Conservation (phyloP, 2,888 invertebrate species). For the Philereme vetulata region DNA sequence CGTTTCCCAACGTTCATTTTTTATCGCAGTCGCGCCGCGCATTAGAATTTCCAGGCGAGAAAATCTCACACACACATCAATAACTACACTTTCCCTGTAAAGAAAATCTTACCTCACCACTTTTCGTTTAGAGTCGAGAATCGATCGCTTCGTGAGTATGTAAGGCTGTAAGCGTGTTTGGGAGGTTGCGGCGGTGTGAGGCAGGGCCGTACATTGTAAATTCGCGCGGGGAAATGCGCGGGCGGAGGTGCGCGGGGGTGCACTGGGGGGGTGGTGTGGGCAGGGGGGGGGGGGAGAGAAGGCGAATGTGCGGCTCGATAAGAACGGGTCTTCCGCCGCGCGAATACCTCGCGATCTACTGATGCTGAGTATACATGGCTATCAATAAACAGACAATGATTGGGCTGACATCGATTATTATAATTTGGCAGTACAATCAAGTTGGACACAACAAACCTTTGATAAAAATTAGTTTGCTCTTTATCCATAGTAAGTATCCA, state of each 20-base stretch:
- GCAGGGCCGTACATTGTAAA: constrained; percentile 69
- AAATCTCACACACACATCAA: constrained; percentile 70
- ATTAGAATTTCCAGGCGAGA: constrained; percentile 83
- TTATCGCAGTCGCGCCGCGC: constrained; percentile 82
- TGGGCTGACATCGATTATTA: too few species aligned
- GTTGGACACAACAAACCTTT: too few species aligned
- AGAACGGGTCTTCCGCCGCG: constrained; percentile 49
- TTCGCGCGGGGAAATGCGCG: constrained; percentile 57
- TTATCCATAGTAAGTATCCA: too few species aligned
- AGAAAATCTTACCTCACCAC: constrained; percentile 23
- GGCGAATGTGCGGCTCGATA: constrained; percentile 60
- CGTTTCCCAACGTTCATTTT: constrained; percentile 80
- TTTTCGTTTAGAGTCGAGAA: constrained; percentile 20
- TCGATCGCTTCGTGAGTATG: constrained; percentile 27
- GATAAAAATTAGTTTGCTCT: too few species aligned
- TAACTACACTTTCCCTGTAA: constrained; percentile 11
- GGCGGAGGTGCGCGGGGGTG: constrained; percentile 37
- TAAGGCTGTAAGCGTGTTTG: constrained; percentile 41
- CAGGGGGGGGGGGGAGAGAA: constrained; percentile 36
- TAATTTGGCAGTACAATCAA: too few species aligned
- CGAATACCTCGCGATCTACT: constrained; percentile 2
- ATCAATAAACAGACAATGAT: not conserved
- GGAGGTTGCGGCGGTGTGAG: constrained; percentile 46
- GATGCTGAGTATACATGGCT: not conserved
- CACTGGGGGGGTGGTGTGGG: constrained; percentile 32